phyloP scores from a whole-genome alignment of 1,140 invertebrate genomes.

The Zaprionus davidi region DNA sequence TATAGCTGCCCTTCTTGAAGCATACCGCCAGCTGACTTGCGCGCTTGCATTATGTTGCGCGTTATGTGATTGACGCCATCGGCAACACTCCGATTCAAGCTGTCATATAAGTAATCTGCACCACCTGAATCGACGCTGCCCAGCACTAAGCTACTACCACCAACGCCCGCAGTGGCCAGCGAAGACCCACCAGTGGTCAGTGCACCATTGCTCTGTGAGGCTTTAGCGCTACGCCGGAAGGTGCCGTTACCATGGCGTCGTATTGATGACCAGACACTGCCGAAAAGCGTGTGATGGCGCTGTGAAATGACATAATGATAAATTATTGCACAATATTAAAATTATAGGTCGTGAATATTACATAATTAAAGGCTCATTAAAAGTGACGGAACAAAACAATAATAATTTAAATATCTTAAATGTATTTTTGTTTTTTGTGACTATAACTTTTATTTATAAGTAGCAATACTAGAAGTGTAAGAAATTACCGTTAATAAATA shows the following conservation, averaged over 20 bases:
- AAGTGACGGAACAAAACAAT: too few relatives aligned
- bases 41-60: constrained; percentile 85
- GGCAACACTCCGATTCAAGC: constrained; percentile 86
- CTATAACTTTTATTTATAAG: too few relatives aligned
- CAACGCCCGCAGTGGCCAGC: constrained; percentile 48
- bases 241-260: constrained; percentile 86
- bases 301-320: constrained; percentile 81
- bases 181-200: constrained; percentile 55
- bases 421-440: too few relatives aligned
- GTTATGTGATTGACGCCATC: constrained; percentile 87
- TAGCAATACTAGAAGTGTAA: too few relatives aligned
- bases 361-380: too few relatives aligned
- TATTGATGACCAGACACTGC: constrained; percentile 96
- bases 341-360: too few relatives aligned
- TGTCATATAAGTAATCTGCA: constrained; percentile 86
- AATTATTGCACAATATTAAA: background rate
- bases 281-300: constrained; percentile 98
- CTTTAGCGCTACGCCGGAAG: constrained; percentile 69
- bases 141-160: constrained; percentile 64
- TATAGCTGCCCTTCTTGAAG: constrained; percentile 59
- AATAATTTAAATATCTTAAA: too few relatives aligned
- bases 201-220: constrained; percentile 70
- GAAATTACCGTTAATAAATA: too few relatives aligned
- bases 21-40: constrained; percentile 70
- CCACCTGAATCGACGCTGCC: constrained; percentile 48